Evolutionary conservation across 2,797 vertebrate genomes (phyloP).

Genomic region (Hyperoplus lanceolatus): DNA sequence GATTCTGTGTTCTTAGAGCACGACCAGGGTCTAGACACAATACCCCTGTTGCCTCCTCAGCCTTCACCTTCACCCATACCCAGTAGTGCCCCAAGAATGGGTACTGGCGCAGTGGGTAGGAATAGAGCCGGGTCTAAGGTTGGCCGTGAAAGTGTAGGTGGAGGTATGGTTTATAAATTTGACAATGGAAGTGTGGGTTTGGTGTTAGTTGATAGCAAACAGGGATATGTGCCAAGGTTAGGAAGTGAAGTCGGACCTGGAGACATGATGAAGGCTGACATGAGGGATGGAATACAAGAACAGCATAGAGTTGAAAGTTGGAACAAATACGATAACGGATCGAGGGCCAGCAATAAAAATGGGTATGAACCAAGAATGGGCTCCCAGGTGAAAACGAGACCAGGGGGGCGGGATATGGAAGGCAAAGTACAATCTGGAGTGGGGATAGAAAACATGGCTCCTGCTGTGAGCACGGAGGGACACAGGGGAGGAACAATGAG

Average conservation of each 20-base stretch:
- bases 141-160: slow-evolving; percentile 62
- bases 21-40: slow-evolving; percentile 79
- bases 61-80: slow-evolving; percentile 78
- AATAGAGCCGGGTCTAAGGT: slow-evolving; percentile 77
- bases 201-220: slow-evolving; percentile 71
- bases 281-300: slow-evolving; percentile 64
- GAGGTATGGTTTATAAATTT: slow-evolving; percentile 57
- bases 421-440: slow-evolving; percentile 72
- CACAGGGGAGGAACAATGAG: slow-evolving; percentile 46
- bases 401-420: slow-evolving; percentile 69
- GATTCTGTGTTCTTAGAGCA: slow-evolving; percentile 80
- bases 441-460: slow-evolving; percentile 51
- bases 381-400: slow-evolving; percentile 73
- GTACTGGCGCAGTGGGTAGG: slow-evolving; percentile 75
- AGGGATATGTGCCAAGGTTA: slow-evolving; percentile 63
- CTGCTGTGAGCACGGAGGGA: slow-evolving; percentile 52
- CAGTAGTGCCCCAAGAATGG: slow-evolving; percentile 78
- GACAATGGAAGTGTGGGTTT: slow-evolving; percentile 65
- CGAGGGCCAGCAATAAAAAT: slow-evolving; percentile 61
- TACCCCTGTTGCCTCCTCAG: slow-evolving; percentile 80
- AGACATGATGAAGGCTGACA: slow-evolving; percentile 67
- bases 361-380: slow-evolving; percentile 65
- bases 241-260: slow-evolving; percentile 45
- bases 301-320: slow-evolving; percentile 60
- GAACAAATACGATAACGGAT: slow-evolving; percentile 71